Conservation (phyloP, 2,888 invertebrate genomes). For the Epinotia bilunana region DNA sequence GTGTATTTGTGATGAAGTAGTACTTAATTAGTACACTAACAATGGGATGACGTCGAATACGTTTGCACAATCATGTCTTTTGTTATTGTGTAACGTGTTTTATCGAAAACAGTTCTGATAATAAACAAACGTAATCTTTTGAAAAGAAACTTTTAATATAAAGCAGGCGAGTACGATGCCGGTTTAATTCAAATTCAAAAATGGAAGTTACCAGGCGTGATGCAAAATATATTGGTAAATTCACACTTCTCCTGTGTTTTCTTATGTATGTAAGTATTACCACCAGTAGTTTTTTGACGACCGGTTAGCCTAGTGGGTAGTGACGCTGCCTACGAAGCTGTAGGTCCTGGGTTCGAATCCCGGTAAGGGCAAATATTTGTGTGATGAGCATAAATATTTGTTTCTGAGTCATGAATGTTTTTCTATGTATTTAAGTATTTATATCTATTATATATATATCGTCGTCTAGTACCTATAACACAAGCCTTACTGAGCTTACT, state of each 20-base stretch:
- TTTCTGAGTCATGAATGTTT: too few species aligned
- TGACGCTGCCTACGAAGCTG: too few species aligned
- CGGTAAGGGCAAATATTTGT: too few species aligned
- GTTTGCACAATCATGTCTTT: slow-evolving; percentile 32
- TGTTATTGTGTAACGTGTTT: slow-evolving; percentile 52
- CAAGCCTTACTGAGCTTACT: too few species aligned
- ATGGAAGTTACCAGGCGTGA: slow-evolving; percentile 25
- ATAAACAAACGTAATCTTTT: slow-evolving; percentile 44
- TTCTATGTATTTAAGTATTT: too few species aligned
- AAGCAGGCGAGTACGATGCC: slow-evolving; percentile 14
- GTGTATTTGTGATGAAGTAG: not conserved
- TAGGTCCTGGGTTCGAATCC: too few species aligned
- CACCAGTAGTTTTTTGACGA: too few species aligned
- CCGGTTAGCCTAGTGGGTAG: too few species aligned
- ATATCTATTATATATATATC: too few species aligned
- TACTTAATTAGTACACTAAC: not conserved
- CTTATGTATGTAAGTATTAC: slow-evolving; percentile 50
- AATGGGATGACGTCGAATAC: slow-evolving; percentile 14
- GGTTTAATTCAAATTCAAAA: slow-evolving; percentile 13
- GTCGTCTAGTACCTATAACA: too few species aligned
- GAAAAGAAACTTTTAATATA: slow-evolving; percentile 32
- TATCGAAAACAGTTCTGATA: slow-evolving; percentile 50
- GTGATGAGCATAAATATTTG: too few species aligned
- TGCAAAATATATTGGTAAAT: slow-evolving; percentile 18
- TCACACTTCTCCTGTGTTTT: slow-evolving; percentile 40